A percentile compares a stretch with the other conserved stretches of the same genome.
These are phyloP conservation scores for Stegastes partitus DNA, from an alignment of 2,113 vertebrate genomes.

Conservation along the genomic window DNA sequence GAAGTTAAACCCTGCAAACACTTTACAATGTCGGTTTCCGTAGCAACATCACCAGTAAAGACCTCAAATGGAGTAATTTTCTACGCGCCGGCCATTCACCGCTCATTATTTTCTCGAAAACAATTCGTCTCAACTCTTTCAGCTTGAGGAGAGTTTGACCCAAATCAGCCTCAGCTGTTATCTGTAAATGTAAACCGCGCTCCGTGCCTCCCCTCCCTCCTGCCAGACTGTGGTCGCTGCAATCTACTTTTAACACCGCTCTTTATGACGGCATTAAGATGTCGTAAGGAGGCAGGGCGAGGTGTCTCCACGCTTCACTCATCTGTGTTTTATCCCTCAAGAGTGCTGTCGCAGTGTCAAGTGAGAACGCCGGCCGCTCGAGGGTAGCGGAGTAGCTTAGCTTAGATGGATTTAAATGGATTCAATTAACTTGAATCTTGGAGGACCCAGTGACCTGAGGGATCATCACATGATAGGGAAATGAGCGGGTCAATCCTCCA, in stretches of 20 bases:
- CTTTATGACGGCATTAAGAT: conserved; percentile 2
- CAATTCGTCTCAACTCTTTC: neutral
- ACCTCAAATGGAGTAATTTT: conserved; percentile 23
- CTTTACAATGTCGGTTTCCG: conserved; percentile 44
- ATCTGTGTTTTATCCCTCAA: conserved; percentile 16
- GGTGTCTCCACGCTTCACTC: conserved; percentile 2
- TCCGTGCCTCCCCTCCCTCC: conserved; percentile 5
- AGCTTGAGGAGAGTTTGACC: conserved; percentile 17
- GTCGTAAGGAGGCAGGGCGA: conserved; percentile 6
- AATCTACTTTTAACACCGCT: conserved; percentile 11
- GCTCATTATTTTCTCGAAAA: conserved; percentile 14
- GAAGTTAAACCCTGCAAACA: conserved; percentile 2
- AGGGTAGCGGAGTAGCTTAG: conserved; percentile 12
- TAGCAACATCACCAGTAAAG: conserved; percentile 34
- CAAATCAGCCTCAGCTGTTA: conserved; percentile 27
- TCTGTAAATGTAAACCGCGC: conserved; percentile 24
- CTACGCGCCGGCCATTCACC: conserved; percentile 2
- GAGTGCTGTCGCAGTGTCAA: neutral
- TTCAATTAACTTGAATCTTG: conserved; percentile 39
- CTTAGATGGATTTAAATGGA: conserved; percentile 46
- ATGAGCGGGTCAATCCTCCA: conserved; percentile 12
- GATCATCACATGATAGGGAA: conserved; percentile 27
- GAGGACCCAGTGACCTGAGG: conserved; percentile 7
- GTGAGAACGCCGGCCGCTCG: neutral
- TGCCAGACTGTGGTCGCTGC: conserved; percentile 1